These are phyloP conservation scores for Neuroterus valhalla DNA, from an alignment of 1,140 invertebrate genomes.

Conservation along the genomic window DNA sequence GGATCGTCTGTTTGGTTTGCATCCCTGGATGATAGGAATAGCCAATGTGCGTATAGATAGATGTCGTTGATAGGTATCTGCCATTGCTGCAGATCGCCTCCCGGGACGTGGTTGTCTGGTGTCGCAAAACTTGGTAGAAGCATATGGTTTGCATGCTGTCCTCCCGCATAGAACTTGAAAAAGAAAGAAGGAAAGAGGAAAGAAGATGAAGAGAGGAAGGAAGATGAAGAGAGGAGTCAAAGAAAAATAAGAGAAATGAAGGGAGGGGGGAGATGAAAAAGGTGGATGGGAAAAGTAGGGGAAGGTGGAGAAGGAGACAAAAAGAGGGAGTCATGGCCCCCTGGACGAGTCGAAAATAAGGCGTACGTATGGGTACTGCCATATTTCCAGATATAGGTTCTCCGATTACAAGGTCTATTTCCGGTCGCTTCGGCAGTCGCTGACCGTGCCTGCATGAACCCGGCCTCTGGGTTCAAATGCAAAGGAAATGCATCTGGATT, in stretches of 20 bases:
- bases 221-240: slow-evolving; percentile 38
- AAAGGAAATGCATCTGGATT: slow-evolving; percentile 11
- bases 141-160: slow-evolving; percentile 21
- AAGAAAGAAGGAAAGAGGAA: neutral
- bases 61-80: slow-evolving; percentile 12
- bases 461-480: neutral
- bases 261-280: slow-evolving; percentile 15
- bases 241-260: slow-evolving; percentile 29
- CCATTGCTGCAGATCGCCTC: slow-evolving; percentile 14
- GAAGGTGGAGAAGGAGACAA: slow-evolving; percentile 26
- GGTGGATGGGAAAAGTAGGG: slow-evolving; percentile 20
- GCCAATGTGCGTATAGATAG: slow-evolving; percentile 24
- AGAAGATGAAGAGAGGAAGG: slow-evolving; percentile 10
- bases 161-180: slow-evolving; percentile 10
- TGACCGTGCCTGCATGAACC: slow-evolving; percentile 11
- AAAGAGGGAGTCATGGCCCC: slow-evolving; percentile 19
- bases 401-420: slow-evolving; percentile 71
- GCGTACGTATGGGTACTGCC: slow-evolving; percentile 46
- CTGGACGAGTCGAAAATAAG: slow-evolving; percentile 61
- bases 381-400: slow-evolving; percentile 72
- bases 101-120: slow-evolving; percentile 19
- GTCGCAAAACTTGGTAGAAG: neutral
- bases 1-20: slow-evolving; percentile 11
- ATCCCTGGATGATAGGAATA: slow-evolving; percentile 23
- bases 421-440: slow-evolving; percentile 41